Evolutionary conservation across 2,797 vertebrate genomes (phyloP), one percentile per base, ranked within the genome.

Genomic region (Oreochromis mossambicus): DNA sequence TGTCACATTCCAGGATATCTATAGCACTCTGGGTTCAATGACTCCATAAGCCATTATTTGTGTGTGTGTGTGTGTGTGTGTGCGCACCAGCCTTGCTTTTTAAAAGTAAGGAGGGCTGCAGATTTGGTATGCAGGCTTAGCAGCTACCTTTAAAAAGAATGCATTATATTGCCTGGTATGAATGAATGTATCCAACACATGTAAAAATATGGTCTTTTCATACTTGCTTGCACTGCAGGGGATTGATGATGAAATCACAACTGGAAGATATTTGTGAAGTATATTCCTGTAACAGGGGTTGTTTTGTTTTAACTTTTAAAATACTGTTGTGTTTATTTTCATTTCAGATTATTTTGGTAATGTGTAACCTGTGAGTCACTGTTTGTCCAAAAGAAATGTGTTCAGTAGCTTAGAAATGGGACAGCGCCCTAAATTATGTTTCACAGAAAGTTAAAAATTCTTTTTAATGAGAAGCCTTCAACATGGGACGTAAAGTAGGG

Each of bases 181-280:
- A 48, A 12, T 48, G 24, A 12, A 29, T 24, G 14, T 68, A 41
- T 43, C n/a, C 5, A 43, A 43, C 63, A 0, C 58, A 0, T 0
- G 1, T 14, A 43, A 70, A 51, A 38, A 70, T 11, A 4, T 11
- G 66, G 6, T 46, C 41, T 46, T 17, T 11, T 26, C 5, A 17
- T 70, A 70, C 41, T 11, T 4, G 0, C 5, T 0, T 24, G 21
- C 15, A 17, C 41, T 46, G 24, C 21, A 1, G 8, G 8, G 34
- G 61, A 21, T 66, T 41, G 36, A 43, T 68, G 7, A 68, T 43
- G 38, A 26, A 68, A 68, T 68, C 8, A 15, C 8, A 43, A 43
- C 21, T 70, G 21, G 7, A 68, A 41, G 14, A 68, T 21, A 68
- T 43, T 10, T 43, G 12, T 70, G 63, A 21, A 43, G 13, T 43